Evolutionary conservation across 35 echinoderm and acorn worm species (phyloP).

Genomic region (Holothuria glaberrima): DNA sequence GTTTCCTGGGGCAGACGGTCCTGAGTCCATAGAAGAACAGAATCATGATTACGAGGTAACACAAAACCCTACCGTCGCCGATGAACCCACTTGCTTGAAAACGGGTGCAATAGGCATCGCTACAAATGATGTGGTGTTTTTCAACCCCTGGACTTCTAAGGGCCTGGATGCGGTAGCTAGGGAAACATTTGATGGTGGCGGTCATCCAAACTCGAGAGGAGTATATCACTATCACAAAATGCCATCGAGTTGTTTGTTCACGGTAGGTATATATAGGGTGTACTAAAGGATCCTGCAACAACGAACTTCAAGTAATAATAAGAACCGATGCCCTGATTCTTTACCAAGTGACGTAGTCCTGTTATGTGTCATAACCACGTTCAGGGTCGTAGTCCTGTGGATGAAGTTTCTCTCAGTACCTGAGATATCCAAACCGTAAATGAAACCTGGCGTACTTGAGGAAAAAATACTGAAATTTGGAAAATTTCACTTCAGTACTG

Average conservation of each 20-base stretch:
- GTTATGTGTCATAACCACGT: too few relatives aligned
- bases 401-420: too few relatives aligned
- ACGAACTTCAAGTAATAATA: too few relatives aligned
- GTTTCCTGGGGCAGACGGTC: neutral
- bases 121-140: slow-evolving; percentile 54
- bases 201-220: slow-evolving; percentile 51
- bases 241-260: slow-evolving; percentile 69
- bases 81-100: neutral
- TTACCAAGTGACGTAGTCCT: too few relatives aligned
- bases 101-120: slow-evolving; percentile 66
- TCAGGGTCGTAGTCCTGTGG: too few relatives aligned
- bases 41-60: slow-evolving; percentile 29
- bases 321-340: too few relatives aligned
- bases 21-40: slow-evolving; percentile 54
- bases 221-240: slow-evolving; percentile 65
- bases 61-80: slow-evolving; percentile 34
- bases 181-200: slow-evolving; percentile 73
- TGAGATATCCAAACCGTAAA: too few relatives aligned
- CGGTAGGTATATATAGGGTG: neutral
- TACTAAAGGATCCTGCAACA: too few relatives aligned
- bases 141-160: slow-evolving; percentile 61
- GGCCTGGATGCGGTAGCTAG: slow-evolving; percentile 45
- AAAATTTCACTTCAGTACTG: too few relatives aligned
- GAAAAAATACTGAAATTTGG: too few relatives aligned
- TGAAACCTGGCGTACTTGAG: too few relatives aligned